These are phyloP conservation scores for Irena cyanogastra DNA, from an alignment of 2,113 vertebrate genomes.

Conservation along the genomic window DNA sequence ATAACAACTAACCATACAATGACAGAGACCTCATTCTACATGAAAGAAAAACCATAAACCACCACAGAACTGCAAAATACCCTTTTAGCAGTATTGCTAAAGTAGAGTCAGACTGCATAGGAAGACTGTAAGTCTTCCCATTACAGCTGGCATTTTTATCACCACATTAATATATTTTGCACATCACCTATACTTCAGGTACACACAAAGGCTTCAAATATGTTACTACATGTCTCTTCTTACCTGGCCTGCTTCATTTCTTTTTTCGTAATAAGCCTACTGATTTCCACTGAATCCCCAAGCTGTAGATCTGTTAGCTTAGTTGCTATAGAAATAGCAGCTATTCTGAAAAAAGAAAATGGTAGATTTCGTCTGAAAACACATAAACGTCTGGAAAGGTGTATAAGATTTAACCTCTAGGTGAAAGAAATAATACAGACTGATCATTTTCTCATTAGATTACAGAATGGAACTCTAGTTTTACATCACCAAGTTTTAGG, in stretches of 20 bases:
- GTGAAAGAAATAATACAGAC: background rate
- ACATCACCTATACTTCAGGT: background rate
- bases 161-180: background rate
- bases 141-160: background rate
- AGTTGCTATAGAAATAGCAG: conserved; percentile 94
- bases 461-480: background rate
- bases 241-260: conserved; percentile 92
- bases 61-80: background rate
- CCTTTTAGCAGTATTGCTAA: background rate
- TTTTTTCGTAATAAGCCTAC: conserved; percentile 90
- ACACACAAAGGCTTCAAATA: background rate
- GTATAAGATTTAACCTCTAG: background rate
- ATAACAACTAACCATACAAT: background rate
- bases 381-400: background rate
- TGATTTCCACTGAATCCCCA: conserved; percentile 92
- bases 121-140: background rate
- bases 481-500: background rate
- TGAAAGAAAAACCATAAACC: background rate
- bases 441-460: background rate
- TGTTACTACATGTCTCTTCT: background rate
- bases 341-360: conserved; percentile 77
- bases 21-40: background rate
- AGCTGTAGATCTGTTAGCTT: conserved; percentile 94
- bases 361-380: background rate
- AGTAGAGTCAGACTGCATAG: background rate